These are phyloP conservation scores for Babyrousa celebensis DNA, from an alignment of 2,797 vertebrate genomes.

Conservation along the genomic window DNA sequence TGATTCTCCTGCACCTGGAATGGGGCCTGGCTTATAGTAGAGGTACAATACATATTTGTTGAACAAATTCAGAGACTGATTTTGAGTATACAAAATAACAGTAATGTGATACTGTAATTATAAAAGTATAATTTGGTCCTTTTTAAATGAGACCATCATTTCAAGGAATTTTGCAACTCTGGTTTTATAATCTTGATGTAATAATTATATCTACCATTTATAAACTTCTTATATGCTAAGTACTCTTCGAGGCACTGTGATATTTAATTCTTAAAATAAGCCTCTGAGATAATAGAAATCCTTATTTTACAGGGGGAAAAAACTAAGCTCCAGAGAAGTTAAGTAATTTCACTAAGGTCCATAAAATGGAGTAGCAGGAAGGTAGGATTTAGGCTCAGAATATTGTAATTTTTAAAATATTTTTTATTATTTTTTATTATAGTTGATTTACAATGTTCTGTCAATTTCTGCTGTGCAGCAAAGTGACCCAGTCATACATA, in stretches of 20 bases:
- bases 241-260: neutral
- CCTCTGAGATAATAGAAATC: neutral
- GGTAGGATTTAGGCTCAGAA: neutral
- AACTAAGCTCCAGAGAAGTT: neutral
- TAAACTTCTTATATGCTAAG: neutral
- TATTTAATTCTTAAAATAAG: neutral
- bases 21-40: neutral
- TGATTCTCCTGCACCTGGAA: too few species aligned
- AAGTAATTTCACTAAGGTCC: neutral
- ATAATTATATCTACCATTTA: neutral
- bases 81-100: constrained; percentile 40
- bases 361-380: neutral
- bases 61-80: neutral
- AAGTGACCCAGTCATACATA: too few species aligned
- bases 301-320: constrained; percentile 28
- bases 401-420: neutral
- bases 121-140: constrained; percentile 21
- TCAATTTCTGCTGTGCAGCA: too few species aligned
- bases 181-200: neutral
- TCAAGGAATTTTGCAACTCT: constrained; percentile 8
- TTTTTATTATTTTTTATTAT: too few species aligned
- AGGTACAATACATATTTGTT: neutral
- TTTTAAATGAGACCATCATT: neutral
- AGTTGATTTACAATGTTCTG: too few species aligned
- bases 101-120: neutral